phyloP scores from a whole-genome alignment of 2,113 vertebrate genomes.

The rat (Rattus norvegicus) region GRCr8 NC_086036.1:16545001-16545500 shows the following conservation, averaged over 20 bases:
- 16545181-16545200: background rate
- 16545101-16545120: background rate
- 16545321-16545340: too few species aligned
- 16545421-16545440: too few species aligned
- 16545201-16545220: background rate
- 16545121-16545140: background rate
- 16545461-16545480: too few species aligned
- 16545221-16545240: too few species aligned
- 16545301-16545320: too few species aligned
- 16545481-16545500: too few species aligned
- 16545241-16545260: background rate
- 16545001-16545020: background rate
- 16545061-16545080: accelerated
- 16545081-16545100: background rate
- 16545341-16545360: too few species aligned
- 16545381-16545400: too few species aligned
- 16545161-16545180: background rate
- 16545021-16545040: background rate
- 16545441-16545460: too few species aligned
- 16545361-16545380: too few species aligned
- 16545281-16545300: background rate
- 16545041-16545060: background rate
- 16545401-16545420: too few species aligned
- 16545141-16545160: background rate
- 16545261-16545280: background rate